These are phyloP conservation scores for Perca schrenkii DNA, from an alignment of 2,113 vertebrate species.

Conservation along the genomic window DNA sequence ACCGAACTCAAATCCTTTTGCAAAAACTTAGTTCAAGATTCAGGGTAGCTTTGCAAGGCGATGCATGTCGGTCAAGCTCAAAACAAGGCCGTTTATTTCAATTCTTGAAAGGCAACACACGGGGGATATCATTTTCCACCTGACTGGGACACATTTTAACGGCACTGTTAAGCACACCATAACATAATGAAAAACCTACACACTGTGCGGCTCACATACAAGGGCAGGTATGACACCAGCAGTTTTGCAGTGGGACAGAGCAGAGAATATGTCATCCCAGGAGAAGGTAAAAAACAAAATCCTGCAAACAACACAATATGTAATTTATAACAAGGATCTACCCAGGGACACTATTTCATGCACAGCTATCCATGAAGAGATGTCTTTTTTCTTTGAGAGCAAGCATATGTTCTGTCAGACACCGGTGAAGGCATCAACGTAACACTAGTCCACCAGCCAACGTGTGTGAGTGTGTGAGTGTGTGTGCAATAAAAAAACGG, in stretches of 20 bases:
- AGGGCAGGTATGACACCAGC: conserved; percentile 53
- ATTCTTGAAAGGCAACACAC: conserved; percentile 1
- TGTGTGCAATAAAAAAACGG: conserved; percentile 40
- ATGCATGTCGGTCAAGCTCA: conserved; percentile 40
- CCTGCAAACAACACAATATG: conserved; percentile 60
- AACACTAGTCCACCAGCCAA: conserved; percentile 56
- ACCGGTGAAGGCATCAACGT: conserved; percentile 52
- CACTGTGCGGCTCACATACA: conserved; percentile 23
- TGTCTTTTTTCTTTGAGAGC: conserved; percentile 63
- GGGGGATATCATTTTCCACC: conserved; percentile 35
- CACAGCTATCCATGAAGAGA: conserved; percentile 76
- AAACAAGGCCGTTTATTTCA: conserved; percentile 39
- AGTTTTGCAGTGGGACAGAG: conserved; percentile 52
- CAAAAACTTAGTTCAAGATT: neutral
- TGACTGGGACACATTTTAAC: conserved; percentile 43
- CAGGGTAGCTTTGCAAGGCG: neutral
- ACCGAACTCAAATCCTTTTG: neutral
- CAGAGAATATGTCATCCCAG: conserved; percentile 62
- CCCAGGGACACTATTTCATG: conserved; percentile 76
- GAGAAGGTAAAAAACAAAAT: conserved; percentile 62
- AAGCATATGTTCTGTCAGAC: conserved; percentile 74
- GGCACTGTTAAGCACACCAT: conserved; percentile 24
- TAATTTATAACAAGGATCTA: conserved; percentile 69
- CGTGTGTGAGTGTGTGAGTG: conserved; percentile 34
- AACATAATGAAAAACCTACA: conserved; percentile 43